These are phyloP conservation scores for Tanytarsus gracilentus DNA, from an alignment of 2,888 invertebrate species.

Conservation along the genomic window DNA sequence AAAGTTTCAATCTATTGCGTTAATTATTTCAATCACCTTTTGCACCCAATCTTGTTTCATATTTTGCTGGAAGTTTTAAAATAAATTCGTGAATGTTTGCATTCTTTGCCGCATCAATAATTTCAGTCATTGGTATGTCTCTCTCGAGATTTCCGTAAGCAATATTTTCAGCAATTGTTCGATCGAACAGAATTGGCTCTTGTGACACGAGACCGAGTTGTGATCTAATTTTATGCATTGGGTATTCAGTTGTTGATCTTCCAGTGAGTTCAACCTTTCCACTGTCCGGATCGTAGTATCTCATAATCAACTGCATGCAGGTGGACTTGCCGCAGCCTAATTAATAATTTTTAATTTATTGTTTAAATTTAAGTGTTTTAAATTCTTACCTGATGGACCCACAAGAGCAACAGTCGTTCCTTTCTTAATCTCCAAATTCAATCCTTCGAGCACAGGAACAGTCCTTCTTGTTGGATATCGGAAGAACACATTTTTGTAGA, in stretches of 20 bases:
- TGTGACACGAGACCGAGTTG: constrained; percentile 77
- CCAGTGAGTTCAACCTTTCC: constrained; percentile 55
- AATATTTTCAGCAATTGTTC: constrained; percentile 76
- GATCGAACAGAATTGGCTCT: constrained; percentile 77
- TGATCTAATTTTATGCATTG: constrained; percentile 56
- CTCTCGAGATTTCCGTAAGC: constrained; percentile 75
- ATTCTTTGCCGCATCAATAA: constrained; percentile 61
- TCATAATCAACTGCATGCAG: constrained; percentile 65
- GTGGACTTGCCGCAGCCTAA: too few species aligned
- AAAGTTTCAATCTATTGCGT: not conserved
- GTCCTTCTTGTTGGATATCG: constrained; percentile 75
- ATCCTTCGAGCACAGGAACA: constrained; percentile 60
- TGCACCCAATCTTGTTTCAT: constrained; percentile 66
- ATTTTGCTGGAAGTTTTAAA: constrained; percentile 61
- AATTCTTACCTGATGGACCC: constrained; percentile 55
- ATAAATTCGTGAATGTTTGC: constrained; percentile 76
- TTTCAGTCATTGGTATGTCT: constrained; percentile 56
- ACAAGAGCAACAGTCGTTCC: constrained; percentile 70
- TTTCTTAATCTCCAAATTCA: constrained; percentile 56
- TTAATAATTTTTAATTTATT: too few species aligned
- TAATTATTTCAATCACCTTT: constrained; percentile 41
- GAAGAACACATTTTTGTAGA: constrained; percentile 62
- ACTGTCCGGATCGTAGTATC: constrained; percentile 67
- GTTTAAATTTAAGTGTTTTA: too few species aligned
- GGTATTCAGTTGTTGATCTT: constrained; percentile 49